Conservation (phyloP, 2,888 invertebrate genomes). For the Lepidochrysops patricia region DNA sequence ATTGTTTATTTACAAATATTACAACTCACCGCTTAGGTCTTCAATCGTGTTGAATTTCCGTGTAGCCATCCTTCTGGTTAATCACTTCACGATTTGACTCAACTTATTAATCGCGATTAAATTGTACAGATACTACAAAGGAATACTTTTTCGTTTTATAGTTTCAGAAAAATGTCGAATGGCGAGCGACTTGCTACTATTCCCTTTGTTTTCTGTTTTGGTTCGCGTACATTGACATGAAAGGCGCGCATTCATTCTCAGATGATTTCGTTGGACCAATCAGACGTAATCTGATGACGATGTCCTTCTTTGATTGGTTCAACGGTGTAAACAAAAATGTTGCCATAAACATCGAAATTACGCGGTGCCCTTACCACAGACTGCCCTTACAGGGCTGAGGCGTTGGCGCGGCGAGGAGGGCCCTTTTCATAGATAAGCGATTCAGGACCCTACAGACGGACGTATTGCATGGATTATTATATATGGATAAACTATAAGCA, state of each 20-base stretch:
- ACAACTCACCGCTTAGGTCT: slow-evolving; percentile 63
- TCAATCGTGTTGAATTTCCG: slow-evolving; percentile 66
- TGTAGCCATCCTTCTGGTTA: slow-evolving; percentile 49
- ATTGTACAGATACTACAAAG: not conserved
- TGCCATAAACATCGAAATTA: slow-evolving; percentile 28
- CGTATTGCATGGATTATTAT: too few species aligned
- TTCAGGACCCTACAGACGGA: too few species aligned
- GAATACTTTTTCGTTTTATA: slow-evolving; percentile 28
- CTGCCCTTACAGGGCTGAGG: too few species aligned
- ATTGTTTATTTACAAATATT: slow-evolving; percentile 46
- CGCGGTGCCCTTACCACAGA: too few species aligned
- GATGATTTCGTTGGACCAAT: slow-evolving; percentile 31
- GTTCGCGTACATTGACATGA: slow-evolving; percentile 27
- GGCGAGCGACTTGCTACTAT: slow-evolving; percentile 23
- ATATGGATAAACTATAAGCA: too few species aligned
- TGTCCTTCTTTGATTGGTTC: slow-evolving; percentile 33
- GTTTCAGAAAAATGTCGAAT: slow-evolving; percentile 22
- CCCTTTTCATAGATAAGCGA: too few species aligned
- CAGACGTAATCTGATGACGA: slow-evolving; percentile 19
- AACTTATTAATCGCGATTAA: slow-evolving; percentile 19
- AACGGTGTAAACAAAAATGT: slow-evolving; percentile 34
- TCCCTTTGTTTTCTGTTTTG: slow-evolving; percentile 48
- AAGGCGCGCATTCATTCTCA: slow-evolving; percentile 23
- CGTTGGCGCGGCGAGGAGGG: too few species aligned
- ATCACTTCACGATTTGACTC: slow-evolving; percentile 21